A percentile compares a stretch with the other conserved stretches of the same genome.
Evolutionary conservation across 2,797 vertebrate species (phyloP).

Genomic region (Chaunax sp.): DNA sequence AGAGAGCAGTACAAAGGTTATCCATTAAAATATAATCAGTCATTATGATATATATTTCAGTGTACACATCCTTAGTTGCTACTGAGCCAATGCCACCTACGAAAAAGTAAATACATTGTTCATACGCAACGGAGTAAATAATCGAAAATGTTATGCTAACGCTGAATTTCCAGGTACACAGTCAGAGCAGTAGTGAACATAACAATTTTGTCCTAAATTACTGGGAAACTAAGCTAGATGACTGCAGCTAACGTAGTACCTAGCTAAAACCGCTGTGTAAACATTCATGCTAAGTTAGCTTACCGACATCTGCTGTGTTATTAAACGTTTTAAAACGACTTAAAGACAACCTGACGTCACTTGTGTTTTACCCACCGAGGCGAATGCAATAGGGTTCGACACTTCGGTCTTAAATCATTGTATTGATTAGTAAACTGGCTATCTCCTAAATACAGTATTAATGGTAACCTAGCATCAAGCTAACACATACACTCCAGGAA

Average conservation of each 20-base stretch:
- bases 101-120: neutral
- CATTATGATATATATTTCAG: too few relatives aligned
- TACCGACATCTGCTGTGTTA: neutral
- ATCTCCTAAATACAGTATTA: conserved; percentile 5
- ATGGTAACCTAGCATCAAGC: conserved; percentile 35
- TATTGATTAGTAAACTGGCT: neutral
- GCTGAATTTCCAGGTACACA: rapidly evolving
- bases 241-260: conserved; percentile 1
- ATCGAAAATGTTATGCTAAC: rapidly evolving
- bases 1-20: neutral
- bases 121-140: rapidly evolving
- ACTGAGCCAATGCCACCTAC: neutral
- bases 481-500: conserved; percentile 28
- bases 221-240: neutral
- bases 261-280: conserved; percentile 43
- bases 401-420: conserved; percentile 57
- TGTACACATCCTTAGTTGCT: neutral
- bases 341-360: neutral
- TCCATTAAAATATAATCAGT: too few relatives aligned
- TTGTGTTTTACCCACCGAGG: conserved; percentile 45
- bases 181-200: neutral
- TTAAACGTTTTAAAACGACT: neutral
- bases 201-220: neutral
- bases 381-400: neutral
- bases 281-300: conserved; percentile 32